Base-by-base conservation (phyloP, 2,797 vertebrate genomes). In the Rhyacichthys aspro region DNA sequence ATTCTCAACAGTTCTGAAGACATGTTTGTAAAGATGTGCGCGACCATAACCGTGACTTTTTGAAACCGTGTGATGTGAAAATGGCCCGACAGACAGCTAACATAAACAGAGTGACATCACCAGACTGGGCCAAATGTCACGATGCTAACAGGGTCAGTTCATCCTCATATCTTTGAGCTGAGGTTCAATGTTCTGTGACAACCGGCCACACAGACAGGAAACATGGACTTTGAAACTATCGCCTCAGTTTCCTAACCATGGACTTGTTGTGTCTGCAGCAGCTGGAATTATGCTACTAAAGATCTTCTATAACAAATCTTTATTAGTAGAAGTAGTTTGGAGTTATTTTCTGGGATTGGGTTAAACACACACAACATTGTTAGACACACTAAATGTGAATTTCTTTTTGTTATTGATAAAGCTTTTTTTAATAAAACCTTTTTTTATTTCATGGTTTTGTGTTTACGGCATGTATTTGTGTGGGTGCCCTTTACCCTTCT, bases 161-260 rank as follows among this genome's bases (percentile, higher is more conserved):
- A 67, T 5, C 53, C 57, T 41, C 78, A 81, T 72, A 72, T 64
- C 32, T n/a, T n/a, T n/a, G n/a, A n/a, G 37, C 16, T 11, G 1
- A 57, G 7, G 79, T 70, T 78, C 78, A 87, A 72, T 58, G 74
- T 63, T 58, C 43, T 34, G 55, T 43, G 47, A 34, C 47, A 59
- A 14, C 8, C 8, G 61, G 84, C 82, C 91, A 92, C 88, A 74
- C 41, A 18, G 63, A 64, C 82, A 87, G 9, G 9, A 65, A 60
- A 56, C 12, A 33, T 45, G 82, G 74, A 93, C 90, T 91, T 89
- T 90, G 86, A 67, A 53, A 55, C 47, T 16, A 38, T 89, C 62
- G 38, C 63, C 63, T 67, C 79, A 86, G 43, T 14, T 43, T 42
- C 18, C 18, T 17, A n/a, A 16, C n/a, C 12, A 34, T 19, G 18